phyloP scores from a whole-genome alignment of 37 sponge, comb jelly and placozoan genomes.

The Beroe forskalii region DNA sequence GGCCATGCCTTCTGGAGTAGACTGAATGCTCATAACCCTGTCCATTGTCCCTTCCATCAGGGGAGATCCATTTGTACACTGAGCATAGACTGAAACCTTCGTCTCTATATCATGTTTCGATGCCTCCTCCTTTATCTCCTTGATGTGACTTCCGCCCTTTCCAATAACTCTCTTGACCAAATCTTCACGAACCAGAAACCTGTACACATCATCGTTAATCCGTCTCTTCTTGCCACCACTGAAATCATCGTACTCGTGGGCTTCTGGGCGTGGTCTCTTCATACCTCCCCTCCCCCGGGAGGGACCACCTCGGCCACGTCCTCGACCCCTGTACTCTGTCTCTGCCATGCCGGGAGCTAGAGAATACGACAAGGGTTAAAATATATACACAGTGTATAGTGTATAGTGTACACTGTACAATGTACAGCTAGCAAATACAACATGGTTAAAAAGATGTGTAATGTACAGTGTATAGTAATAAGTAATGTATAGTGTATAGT shows the following conservation, averaged over 20 bases:
- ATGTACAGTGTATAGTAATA: no score
- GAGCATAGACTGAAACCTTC: slow-evolving; percentile 57
- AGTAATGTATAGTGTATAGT: no score
- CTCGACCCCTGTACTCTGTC: no score
- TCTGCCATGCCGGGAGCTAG: no score
- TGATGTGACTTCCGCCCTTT: slow-evolving; percentile 32
- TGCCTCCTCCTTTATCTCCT: slow-evolving; percentile 31
- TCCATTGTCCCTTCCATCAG: slow-evolving; percentile 53
- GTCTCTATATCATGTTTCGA: slow-evolving; percentile 9
- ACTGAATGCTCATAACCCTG: slow-evolving; percentile 56
- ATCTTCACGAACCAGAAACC: slow-evolving; percentile 44
- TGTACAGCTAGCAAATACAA: no score
- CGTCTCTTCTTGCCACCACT: not conserved
- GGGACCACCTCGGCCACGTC: not conserved
- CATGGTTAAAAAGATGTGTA: no score
- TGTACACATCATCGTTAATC: slow-evolving; percentile 52
- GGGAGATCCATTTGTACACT: slow-evolving; percentile 7
- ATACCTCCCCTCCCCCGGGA: not conserved
- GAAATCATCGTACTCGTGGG: not conserved
- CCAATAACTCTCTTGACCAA: slow-evolving; percentile 28
- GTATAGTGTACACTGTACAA: no score
- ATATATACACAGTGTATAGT: no score
- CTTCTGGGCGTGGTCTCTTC: not conserved
- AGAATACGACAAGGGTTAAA: no score
- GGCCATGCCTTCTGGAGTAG: not conserved